Evolutionary conservation across 2,797 vertebrate genomes (phyloP).

Genomic region (Xenentodon cancila): DNA sequence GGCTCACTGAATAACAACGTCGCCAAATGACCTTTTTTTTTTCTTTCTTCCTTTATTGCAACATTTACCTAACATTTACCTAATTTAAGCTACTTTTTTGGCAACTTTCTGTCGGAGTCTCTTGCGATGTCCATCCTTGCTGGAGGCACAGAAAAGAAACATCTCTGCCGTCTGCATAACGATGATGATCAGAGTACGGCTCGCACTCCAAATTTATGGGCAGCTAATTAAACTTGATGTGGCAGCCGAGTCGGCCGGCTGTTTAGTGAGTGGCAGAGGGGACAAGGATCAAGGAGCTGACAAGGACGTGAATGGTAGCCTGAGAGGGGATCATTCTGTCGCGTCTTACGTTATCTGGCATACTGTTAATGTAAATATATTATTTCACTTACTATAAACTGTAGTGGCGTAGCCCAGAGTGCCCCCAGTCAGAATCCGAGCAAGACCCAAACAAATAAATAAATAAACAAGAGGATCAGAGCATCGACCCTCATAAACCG

Average conservation of each 20-base stretch:
- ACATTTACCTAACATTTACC: no score
- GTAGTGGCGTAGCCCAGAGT: neutral
- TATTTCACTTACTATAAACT: neutral
- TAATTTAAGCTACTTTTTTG: neutral
- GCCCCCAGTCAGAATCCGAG: neutral
- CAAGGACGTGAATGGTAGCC: constrained; percentile 4
- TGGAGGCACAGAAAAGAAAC: neutral
- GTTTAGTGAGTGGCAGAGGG: constrained; percentile 14
- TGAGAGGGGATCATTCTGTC: constrained; percentile 8
- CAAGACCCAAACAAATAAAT: no score
- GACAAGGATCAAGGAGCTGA: constrained; percentile 19
- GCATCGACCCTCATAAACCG: no score
- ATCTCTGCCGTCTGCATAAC: constrained; percentile 1
- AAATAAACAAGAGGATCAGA: no score
- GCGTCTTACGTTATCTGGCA: neutral
- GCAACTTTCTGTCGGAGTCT: neutral
- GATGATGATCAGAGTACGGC: constrained; percentile 4
- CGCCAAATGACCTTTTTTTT: no score
- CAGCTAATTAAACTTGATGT: constrained; percentile 26
- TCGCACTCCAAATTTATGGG: constrained; percentile 20
- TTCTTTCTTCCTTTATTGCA: no score
- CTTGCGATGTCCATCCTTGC: neutral
- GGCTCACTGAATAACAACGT: no score
- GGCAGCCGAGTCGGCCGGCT: constrained; percentile 17
- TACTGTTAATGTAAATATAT: neutral